Evolutionary conservation across 2,888 invertebrate species (phyloP), one percentile per base, ranked within the genome.

Genomic region (Lasius platythorax): DNA sequence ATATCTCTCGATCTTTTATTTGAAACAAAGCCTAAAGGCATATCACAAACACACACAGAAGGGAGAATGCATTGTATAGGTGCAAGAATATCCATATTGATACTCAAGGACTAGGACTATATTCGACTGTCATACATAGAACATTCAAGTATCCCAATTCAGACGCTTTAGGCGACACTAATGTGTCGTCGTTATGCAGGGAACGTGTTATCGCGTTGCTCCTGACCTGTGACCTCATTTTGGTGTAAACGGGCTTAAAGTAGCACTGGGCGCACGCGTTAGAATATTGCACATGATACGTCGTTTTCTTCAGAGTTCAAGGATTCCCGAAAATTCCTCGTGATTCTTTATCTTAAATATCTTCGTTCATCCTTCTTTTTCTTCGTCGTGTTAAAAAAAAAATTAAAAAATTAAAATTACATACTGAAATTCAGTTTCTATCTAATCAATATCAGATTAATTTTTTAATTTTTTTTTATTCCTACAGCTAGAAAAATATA

Each of bases 151-250:
- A 63, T 15, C 15, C 63, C 15, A 33, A 75, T 82, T 53, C 40
- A 12, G 12, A 9, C 40, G 74, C 33, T 63, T 50, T 28, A 46
- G 8, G 63, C 23, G 33, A 61, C 23, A 23, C 61, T 46, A 43
- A 76, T 64, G 53, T 64, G 43, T 33, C 53, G 28, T 3, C 5
- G 53, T 40, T 53, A 67, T 76, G 50, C 18, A 61, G 64, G 28
- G 28, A 53, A 76, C 37, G 30, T 43, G 64, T 75, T 75, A 75
- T 64, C 64, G 40, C 28, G 46, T 63, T 66, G 53, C 23, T 33
- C 63, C 30, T 82, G 82, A 82, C 56, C 82, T 82, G 64, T 78
- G 82, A 78, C 82, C 82, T 66, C 76, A 23, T 82, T 82, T 76
- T 64, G 66, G 56, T 1, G 66, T 1, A n/a, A 5, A 37, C 28